These are phyloP conservation scores for Ctenopoma kingsleyae DNA, from an alignment of 2,797 vertebrate species.

Conservation along the genomic window DNA sequence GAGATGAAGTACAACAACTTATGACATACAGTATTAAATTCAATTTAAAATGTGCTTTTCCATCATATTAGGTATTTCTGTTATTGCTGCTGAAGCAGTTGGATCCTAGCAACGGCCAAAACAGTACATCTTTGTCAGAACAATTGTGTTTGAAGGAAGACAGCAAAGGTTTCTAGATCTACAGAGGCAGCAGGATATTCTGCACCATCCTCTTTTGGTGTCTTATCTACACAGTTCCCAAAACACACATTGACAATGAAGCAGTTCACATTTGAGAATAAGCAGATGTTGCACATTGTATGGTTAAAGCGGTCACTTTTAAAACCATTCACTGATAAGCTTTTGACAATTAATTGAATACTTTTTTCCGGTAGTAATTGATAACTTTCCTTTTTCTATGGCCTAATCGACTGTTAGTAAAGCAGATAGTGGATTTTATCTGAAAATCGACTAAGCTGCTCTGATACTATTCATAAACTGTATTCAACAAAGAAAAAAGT, in stretches of 20 bases:
- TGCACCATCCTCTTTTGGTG: neutral
- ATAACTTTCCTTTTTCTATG: neutral
- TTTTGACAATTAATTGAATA: neutral
- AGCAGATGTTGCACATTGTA: neutral
- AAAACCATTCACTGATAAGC: neutral
- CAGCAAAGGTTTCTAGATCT: neutral
- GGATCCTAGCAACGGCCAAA: neutral
- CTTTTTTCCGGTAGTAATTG: neutral
- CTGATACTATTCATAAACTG: neutral
- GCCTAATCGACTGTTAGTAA: neutral
- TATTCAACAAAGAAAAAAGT: neutral
- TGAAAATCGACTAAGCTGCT: neutral
- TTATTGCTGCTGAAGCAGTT: neutral
- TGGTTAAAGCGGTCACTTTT: neutral
- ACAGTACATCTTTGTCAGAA: neutral
- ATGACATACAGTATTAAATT: neutral
- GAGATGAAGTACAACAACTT: neutral
- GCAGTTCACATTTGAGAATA: no score
- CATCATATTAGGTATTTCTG: neutral
- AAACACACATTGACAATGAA: neutral
- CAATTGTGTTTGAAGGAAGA: constrained; percentile 16
- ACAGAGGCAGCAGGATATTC: neutral
- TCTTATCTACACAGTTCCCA: neutral
- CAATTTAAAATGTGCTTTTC: neutral
- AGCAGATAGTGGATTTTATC: neutral